phyloP scores from a whole-genome alignment of 2,888 invertebrate genomes.

The Temnothorax unifasciatus region DNA sequence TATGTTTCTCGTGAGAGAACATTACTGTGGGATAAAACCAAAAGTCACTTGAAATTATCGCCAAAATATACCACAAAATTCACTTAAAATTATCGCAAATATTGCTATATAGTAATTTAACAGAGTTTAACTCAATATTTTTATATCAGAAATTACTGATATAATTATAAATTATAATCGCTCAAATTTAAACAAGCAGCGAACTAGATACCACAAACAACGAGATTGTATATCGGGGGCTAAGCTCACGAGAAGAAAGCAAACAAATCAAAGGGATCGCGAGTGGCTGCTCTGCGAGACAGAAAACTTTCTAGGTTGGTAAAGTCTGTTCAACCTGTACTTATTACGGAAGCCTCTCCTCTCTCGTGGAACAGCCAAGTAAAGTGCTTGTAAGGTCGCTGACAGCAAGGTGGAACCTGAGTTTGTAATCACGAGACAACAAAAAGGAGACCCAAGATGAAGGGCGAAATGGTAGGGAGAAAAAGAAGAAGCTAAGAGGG shows the following conservation, averaged over 20 bases:
- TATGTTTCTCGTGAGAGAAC: neutral
- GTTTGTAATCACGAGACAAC: conserved; percentile 64
- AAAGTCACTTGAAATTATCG: neutral
- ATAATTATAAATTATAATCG: neutral
- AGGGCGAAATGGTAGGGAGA: neutral
- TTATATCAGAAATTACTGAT: neutral
- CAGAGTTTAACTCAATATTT: neutral
- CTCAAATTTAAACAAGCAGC: neutral
- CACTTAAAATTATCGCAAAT: neutral
- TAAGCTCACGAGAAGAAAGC: conserved; percentile 47
- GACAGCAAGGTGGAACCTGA: conserved; percentile 51
- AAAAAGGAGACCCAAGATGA: conserved; percentile 29
- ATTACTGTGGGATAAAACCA: neutral
- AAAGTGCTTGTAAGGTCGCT: conserved; percentile 61
- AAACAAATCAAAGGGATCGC: conserved; percentile 65
- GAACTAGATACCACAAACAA: neutral
- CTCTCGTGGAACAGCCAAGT: conserved; percentile 32
- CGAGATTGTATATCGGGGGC: conserved; percentile 9
- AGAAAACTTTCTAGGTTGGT: conserved; percentile 54
- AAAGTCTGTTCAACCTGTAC: conserved; percentile 66
- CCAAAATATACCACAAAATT: conserved; percentile 6
- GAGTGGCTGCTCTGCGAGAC: conserved; percentile 43
- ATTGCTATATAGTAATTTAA: neutral
- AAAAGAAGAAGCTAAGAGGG: conserved; percentile 18
- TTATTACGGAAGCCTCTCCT: conserved; percentile 59